phyloP scores from a whole-genome alignment of 1,140 invertebrate species.

The Drosophila tani region DNA sequence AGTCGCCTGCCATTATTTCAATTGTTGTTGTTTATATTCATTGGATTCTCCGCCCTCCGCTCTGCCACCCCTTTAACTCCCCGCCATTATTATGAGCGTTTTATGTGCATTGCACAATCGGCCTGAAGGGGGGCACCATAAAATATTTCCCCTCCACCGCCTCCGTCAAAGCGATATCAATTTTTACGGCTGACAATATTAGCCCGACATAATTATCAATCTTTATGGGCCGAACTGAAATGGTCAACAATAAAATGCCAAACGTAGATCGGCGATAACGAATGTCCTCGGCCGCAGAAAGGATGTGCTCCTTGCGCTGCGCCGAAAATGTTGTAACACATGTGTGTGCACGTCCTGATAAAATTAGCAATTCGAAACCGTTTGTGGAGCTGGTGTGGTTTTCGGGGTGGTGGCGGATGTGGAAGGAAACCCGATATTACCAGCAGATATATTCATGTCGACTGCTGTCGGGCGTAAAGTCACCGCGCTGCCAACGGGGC shows the following conservation, averaged over 20 bases:
- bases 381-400: slow-evolving; percentile 51
- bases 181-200: slow-evolving; percentile 77
- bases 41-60: slow-evolving; percentile 38
- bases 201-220: slow-evolving; percentile 79
- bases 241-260: slow-evolving; percentile 66
- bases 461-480: slow-evolving; percentile 52
- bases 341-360: slow-evolving; percentile 64
- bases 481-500: slow-evolving; percentile 33
- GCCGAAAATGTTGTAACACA: slow-evolving; percentile 45
- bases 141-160: slow-evolving; percentile 36
- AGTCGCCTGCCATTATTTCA: slow-evolving; percentile 70
- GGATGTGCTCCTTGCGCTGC: slow-evolving; percentile 36
- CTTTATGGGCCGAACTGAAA: slow-evolving; percentile 65
- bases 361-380: slow-evolving; percentile 80
- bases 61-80: background rate
- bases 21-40: slow-evolving; percentile 82
- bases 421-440: slow-evolving; percentile 67
- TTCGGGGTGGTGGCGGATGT: slow-evolving; percentile 19
- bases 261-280: slow-evolving; percentile 45
- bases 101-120: slow-evolving; percentile 55
- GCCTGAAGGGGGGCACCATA: slow-evolving; percentile 29
- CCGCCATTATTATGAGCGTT: slow-evolving; percentile 49
- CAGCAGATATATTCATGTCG: slow-evolving; percentile 79
- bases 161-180: slow-evolving; percentile 51
- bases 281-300: slow-evolving; percentile 45